These are phyloP conservation scores for Rotaria sp. DNA, from an alignment of 2,888 invertebrate species.

Conservation along the genomic window DNA sequence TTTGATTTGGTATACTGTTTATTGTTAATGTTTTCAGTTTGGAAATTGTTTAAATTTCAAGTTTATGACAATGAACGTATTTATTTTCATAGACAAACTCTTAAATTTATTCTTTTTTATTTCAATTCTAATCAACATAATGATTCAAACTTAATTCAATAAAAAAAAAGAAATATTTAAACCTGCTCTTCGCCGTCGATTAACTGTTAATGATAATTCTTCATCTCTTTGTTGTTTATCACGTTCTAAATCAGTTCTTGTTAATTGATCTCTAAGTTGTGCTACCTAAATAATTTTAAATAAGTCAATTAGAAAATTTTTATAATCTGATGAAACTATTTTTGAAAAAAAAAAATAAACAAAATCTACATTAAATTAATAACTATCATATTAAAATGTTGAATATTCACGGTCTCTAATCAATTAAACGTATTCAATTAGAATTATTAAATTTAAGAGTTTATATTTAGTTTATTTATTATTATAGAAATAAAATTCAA, in stretches of 20 bases:
- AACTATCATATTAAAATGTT: background rate
- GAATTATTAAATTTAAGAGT: background rate
- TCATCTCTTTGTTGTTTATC: background rate
- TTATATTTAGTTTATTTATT: background rate
- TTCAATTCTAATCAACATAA: no score
- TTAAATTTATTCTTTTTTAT: no score
- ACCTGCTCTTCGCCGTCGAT: slow-evolving; percentile 13
- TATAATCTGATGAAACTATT: background rate
- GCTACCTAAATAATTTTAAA: background rate
- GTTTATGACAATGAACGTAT: no score
- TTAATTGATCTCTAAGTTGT: slow-evolving; percentile 6
- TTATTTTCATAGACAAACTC: no score
- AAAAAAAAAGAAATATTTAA: background rate
- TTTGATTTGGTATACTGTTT: no score
- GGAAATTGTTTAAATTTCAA: no score
- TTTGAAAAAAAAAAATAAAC: background rate
- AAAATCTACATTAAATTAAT: background rate
- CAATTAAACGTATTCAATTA: background rate
- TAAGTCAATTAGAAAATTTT: background rate
- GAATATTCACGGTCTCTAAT: background rate
- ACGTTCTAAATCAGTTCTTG: background rate
- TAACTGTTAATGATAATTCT: background rate
- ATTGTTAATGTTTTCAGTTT: no score
- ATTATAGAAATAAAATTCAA: background rate
- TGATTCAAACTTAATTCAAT: no score